Conservation (phyloP, 2,888 invertebrate genomes). For the Rhopalosiphum nymphaeae region DNA sequence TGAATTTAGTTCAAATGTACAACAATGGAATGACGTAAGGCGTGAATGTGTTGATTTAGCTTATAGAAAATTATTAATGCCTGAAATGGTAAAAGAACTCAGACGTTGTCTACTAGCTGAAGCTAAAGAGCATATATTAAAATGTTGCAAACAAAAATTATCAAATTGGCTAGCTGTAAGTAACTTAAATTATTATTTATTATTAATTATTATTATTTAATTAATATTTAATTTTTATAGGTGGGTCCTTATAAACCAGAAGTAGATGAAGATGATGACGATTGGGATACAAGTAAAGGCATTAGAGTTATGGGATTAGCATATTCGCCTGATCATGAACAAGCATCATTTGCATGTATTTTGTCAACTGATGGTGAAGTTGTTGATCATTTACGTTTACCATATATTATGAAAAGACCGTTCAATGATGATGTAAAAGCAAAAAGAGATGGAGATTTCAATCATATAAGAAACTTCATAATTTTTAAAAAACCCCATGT, state of each 20-base stretch:
- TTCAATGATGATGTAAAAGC: conserved; percentile 80
- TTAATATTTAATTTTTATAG: conserved; percentile 67
- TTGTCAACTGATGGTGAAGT: conserved; percentile 92
- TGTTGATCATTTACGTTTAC: conserved; percentile 89
- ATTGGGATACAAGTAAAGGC: conserved; percentile 87
- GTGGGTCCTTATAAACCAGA: conserved; percentile 85
- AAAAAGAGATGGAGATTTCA: conserved; percentile 78
- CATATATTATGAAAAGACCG: conserved; percentile 86
- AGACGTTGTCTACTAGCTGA: conserved; percentile 84
- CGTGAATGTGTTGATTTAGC: conserved; percentile 90
- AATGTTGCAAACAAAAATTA: conserved; percentile 86
- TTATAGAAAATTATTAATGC: conserved; percentile 87
- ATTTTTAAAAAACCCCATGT: conserved; percentile 93
- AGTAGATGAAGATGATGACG: conserved; percentile 86
- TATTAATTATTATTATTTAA: background rate
- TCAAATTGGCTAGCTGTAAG: conserved; percentile 88
- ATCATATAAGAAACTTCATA: conserved; percentile 84
- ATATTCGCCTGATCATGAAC: conserved; percentile 86
- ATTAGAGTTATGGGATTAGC: conserved; percentile 89
- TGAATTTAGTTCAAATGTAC: conserved; percentile 92
- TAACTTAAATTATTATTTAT: background rate
- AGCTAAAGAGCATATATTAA: conserved; percentile 87
- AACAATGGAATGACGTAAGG: conserved; percentile 95
- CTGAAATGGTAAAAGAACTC: conserved; percentile 89
- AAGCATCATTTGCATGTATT: conserved; percentile 89